Evolutionary conservation across 2,797 vertebrate genomes (phyloP).

Genomic region (Triplophysa yarkandensis): DNA sequence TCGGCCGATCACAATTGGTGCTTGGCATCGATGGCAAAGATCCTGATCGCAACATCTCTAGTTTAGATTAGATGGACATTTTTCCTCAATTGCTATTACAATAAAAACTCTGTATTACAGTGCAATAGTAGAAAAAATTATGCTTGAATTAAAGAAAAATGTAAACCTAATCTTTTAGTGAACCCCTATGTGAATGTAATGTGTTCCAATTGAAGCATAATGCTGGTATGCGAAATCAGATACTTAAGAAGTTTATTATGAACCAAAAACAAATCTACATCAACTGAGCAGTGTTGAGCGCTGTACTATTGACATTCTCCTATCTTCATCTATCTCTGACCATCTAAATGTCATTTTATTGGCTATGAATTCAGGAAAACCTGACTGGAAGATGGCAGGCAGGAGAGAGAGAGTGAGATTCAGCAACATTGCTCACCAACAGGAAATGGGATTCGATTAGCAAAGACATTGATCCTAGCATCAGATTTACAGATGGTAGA

Average conservation of each 20-base stretch:
- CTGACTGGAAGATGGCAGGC: conserved; percentile 29
- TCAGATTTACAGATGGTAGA: conserved; percentile 58
- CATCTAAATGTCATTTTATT: conserved; percentile 20
- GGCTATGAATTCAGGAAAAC: conserved; percentile 51
- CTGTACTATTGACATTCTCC: conserved; percentile 11
- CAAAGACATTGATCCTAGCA: conserved; percentile 71
- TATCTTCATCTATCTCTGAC: conserved; percentile 30
- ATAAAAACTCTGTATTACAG: too few relatives aligned
- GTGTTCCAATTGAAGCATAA: not conserved
- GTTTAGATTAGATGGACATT: too few relatives aligned
- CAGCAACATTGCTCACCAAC: conserved; percentile 52
- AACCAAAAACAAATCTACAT: not conserved
- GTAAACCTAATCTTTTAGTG: not conserved
- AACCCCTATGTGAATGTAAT: not conserved
- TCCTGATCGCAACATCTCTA: too few relatives aligned
- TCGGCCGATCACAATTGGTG: too few relatives aligned
- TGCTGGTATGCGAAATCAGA: not conserved
- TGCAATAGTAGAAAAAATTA: too few relatives aligned
- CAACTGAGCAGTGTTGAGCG: not conserved
- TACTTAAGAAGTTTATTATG: not conserved
- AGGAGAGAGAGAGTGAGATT: conserved; percentile 53
- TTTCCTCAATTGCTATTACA: too few relatives aligned
- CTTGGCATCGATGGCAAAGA: too few relatives aligned
- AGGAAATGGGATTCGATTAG: conserved; percentile 72
- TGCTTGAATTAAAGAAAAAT: too few relatives aligned